phyloP scores from a whole-genome alignment of 1,140 invertebrate species.

The Drosophila setifemur region DNA sequence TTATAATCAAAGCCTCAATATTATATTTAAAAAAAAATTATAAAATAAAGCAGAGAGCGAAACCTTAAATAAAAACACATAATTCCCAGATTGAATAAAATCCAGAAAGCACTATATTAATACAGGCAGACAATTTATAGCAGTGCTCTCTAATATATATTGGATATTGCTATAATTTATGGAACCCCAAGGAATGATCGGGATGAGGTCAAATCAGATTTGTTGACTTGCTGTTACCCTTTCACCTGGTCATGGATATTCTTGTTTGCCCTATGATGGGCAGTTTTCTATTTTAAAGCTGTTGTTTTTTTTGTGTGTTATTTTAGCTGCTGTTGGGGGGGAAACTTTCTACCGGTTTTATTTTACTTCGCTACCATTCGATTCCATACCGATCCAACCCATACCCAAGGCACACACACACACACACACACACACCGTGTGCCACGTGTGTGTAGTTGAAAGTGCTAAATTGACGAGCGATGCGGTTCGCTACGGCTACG shows the following conservation, averaged over 20 bases:
- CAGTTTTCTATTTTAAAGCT: slow-evolving; percentile 4
- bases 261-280: slow-evolving; percentile 4
- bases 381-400: not conserved
- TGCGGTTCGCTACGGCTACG: slow-evolving; percentile 24
- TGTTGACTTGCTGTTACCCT: not conserved
- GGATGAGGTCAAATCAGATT: slow-evolving; percentile 5
- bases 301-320: not conserved
- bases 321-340: no score
- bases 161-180: no score
- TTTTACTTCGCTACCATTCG: not conserved
- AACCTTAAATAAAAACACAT: no score
- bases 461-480: slow-evolving; percentile 42
- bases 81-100: no score
- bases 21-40: no score
- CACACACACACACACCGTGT: not conserved
- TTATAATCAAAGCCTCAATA: no score
- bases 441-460: slow-evolving; percentile 29
- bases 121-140: no score
- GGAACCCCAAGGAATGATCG: no score
- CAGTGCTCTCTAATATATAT: no score
- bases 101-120: no score
- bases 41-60: no score
- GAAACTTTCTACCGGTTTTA: not conserved
- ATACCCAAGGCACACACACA: slow-evolving; percentile 14
- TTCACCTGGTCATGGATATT: slow-evolving; percentile 9